A percentile compares a stretch with the other conserved stretches of the same genome.
phyloP scores from a whole-genome alignment of 2,888 invertebrate species.

The Xestia rhomboidea region DNA sequence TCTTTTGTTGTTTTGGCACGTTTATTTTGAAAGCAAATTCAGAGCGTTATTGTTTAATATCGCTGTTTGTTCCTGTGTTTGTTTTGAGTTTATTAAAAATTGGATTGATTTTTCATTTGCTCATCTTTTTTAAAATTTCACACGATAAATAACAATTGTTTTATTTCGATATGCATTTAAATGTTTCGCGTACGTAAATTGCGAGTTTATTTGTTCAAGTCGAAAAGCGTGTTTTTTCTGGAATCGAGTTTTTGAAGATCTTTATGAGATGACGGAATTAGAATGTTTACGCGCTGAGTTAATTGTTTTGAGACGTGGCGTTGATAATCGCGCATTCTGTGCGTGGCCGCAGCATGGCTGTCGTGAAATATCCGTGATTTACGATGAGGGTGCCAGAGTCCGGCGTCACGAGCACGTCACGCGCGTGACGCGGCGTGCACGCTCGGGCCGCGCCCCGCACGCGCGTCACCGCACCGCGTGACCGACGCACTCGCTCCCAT shows the following conservation, averaged over 20 bases:
- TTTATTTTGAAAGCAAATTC: slow-evolving; percentile 74
- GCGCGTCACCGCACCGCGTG: slow-evolving; percentile 74
- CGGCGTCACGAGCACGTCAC: slow-evolving; percentile 70
- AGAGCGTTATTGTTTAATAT: slow-evolving; percentile 77
- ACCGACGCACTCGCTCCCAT: slow-evolving; percentile 52
- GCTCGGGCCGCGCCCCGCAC: slow-evolving; percentile 63
- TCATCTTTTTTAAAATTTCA: slow-evolving; percentile 43
- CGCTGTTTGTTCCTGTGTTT: slow-evolving; percentile 74
- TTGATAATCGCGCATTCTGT: slow-evolving; percentile 56
- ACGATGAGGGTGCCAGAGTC: slow-evolving; percentile 52
- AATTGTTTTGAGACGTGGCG: slow-evolving; percentile 48
- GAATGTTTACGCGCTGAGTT: slow-evolving; percentile 28
- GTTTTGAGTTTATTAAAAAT: slow-evolving; percentile 74
- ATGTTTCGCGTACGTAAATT: slow-evolving; percentile 35
- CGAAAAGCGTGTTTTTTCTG: slow-evolving; percentile 10
- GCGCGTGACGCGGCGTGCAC: slow-evolving; percentile 74
- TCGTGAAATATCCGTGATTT: slow-evolving; percentile 72
- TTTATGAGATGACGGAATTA: slow-evolving; percentile 41
- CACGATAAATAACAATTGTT: slow-evolving; percentile 42
- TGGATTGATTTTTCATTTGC: slow-evolving; percentile 67
- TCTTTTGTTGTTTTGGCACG: slow-evolving; percentile 71
- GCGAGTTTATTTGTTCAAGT: slow-evolving; percentile 34
- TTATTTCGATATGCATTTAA: slow-evolving; percentile 46
- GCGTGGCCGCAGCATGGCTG: slow-evolving; percentile 40
- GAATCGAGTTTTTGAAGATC: slow-evolving; percentile 32